Conservation (phyloP, 2,797 vertebrate genomes). For the Molossus alvarezi region DNA sequence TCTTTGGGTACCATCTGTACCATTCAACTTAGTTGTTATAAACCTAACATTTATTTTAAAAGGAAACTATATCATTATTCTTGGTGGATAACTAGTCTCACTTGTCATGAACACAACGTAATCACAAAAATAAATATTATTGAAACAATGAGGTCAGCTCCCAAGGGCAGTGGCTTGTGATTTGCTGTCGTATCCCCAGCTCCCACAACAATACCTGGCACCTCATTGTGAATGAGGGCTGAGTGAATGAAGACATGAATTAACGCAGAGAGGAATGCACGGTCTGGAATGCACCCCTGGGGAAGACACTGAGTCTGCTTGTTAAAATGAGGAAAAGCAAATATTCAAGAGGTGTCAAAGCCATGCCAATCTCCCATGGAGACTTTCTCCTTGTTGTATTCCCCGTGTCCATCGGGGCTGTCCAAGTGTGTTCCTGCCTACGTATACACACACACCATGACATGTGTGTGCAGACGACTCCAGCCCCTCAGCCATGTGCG, state of each 20-base stretch:
- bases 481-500: background rate
- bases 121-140: background rate
- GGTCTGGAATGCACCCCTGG: background rate
- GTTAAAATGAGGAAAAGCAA: background rate
- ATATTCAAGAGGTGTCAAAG: background rate
- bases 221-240: background rate
- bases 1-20: background rate
- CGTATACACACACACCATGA: too few relatives aligned
- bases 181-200: background rate
- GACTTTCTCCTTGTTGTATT: background rate
- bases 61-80: conserved; percentile 54
- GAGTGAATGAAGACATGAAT: background rate
- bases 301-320: background rate
- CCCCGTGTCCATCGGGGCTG: too few relatives aligned
- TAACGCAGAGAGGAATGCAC: background rate
- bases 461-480: background rate
- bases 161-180: background rate
- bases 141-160: conserved; percentile 43
- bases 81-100: conserved; percentile 15
- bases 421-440: background rate
- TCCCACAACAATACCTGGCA: background rate
- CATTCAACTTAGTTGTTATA: background rate
- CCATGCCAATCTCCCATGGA: background rate
- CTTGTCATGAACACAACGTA: background rate
- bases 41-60: conserved; percentile 69